phyloP scores from a whole-genome alignment of 1,140 invertebrate species.

The Phymorhynchus buccinoides region DNA sequence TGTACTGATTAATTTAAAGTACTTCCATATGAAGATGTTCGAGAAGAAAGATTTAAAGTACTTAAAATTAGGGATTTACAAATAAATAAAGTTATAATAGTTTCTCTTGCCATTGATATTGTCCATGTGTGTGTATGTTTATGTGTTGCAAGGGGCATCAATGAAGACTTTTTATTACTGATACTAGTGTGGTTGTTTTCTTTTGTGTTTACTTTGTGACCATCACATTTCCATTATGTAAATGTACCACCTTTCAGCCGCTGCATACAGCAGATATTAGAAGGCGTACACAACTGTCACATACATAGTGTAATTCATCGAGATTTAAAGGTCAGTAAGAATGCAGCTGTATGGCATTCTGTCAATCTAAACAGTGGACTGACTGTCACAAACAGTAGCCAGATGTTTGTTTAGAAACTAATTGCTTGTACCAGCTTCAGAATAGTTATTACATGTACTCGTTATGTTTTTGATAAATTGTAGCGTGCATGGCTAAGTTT shows the following conservation, averaged over 20 bases:
- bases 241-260: conserved; percentile 77
- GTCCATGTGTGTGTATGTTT: not conserved
- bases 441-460: not conserved
- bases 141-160: no score
- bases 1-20: no score
- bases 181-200: not conserved
- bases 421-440: not conserved
- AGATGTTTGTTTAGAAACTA: not conserved
- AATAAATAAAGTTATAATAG: no score
- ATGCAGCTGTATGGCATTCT: not conserved
- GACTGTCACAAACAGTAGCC: not conserved
- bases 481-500: not conserved
- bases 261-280: conserved; percentile 99
- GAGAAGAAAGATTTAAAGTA: no score
- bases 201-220: no score
- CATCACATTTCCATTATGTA: not conserved
- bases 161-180: no score
- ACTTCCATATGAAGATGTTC: no score
- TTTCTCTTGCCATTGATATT: no score
- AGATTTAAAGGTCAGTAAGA: conserved; percentile 88
- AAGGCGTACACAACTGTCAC: conserved; percentile 99
- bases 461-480: not conserved
- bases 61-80: no score
- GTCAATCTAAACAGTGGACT: not conserved
- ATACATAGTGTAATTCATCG: conserved; percentile 98